Evolutionary conservation across 2,797 vertebrate genomes (phyloP), one percentile per base, ranked within the genome.

Genomic region (Leptoclinus maculatus): DNA sequence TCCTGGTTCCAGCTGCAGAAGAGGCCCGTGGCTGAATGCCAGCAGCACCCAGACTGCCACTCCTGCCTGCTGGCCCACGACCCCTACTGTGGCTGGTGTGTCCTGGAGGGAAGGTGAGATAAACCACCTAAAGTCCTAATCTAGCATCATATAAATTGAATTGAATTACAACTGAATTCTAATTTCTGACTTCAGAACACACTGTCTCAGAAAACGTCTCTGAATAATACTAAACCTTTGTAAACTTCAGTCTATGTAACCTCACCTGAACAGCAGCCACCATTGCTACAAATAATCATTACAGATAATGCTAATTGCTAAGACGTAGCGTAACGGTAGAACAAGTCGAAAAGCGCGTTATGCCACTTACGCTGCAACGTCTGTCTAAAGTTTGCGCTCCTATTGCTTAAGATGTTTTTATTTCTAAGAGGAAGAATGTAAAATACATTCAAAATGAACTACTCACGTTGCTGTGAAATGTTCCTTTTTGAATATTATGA

Each of bases 81-180:
- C 90, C 98, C 98, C 0, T 99, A 99, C 88, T 99, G 98, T 68
- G 98, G 98, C 74, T 99, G 98, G 98, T 99, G 98, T 89, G 95
- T 98, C 79, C 96, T 99, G 74, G 96, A 97, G 57, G 98, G 97
- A 92, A 95, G 96, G 98, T 99, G 88, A 95, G 97, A 39, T 1
- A 0, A 47, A 43, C 36, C 9, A 2, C 27, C 21, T 17, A 14
- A 7, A 19, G 39, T 66, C 14, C 29, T 23, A 5, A 23, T 57
- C 41, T 1, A 29, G 16, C 45, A 7, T 38, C 41, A 2, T 11
- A 34, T 23, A 49, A 10, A 69, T 17, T 16, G 2, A 25, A 53
- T 53, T 53, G 1, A 5, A 13, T 14, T 25, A 53, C 23, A 25
- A 34, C 7, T 7, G 7, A 34, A 34, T 34, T 34, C 32, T 34